Evolutionary conservation across 2,113 vertebrate genomes (phyloP).

Genomic region (Corvus hawaiiensis): DNA sequence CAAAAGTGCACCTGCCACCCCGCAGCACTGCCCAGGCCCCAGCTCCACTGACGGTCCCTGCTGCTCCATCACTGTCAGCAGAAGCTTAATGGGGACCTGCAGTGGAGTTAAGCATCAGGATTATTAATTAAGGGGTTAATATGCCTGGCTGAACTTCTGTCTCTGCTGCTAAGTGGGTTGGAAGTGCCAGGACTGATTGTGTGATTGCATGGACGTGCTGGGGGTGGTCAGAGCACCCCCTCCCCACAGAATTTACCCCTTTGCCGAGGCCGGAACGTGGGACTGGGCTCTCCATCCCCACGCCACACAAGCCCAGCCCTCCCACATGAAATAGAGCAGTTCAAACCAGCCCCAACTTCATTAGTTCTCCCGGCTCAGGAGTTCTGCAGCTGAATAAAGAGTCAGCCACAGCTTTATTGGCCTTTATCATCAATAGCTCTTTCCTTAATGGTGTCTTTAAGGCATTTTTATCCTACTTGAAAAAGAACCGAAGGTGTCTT

Average conservation of each 20-base stretch:
- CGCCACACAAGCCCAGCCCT: background rate
- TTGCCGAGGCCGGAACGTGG: fast-evolving
- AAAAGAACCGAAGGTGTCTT: background rate
- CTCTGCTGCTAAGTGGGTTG: background rate
- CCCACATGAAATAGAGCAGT: background rate
- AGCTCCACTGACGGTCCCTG: background rate
- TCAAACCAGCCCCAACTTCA: background rate
- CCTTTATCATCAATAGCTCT: background rate
- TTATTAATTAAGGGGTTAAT: slow-evolving; percentile 36
- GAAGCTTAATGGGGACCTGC: background rate
- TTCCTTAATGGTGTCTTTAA: background rate
- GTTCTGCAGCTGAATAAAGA: background rate
- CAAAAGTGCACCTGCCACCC: background rate
- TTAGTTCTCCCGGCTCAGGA: background rate
- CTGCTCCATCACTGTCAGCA: background rate
- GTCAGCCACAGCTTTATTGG: background rate
- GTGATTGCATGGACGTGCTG: background rate
- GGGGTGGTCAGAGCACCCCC: no score
- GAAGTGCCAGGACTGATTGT: background rate
- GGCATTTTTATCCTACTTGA: background rate
- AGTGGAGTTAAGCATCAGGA: background rate
- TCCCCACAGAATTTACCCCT: background rate
- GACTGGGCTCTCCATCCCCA: background rate
- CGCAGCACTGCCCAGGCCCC: background rate
- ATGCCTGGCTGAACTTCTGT: background rate